Conservation (phyloP, 2,113 vertebrate species). For the Circaetus cinerascens region DNA sequence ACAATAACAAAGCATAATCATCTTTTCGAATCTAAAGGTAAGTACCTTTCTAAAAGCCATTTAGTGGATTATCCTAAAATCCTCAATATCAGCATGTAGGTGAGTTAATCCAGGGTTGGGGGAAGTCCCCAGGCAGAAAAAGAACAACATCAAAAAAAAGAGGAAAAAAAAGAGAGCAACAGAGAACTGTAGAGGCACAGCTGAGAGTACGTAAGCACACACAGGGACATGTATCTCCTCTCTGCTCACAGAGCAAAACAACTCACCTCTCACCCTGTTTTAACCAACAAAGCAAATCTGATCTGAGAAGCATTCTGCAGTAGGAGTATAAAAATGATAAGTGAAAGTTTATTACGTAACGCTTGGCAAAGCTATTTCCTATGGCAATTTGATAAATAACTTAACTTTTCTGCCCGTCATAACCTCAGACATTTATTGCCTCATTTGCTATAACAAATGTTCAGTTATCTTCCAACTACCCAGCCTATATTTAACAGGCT, state of each 20-base stretch:
- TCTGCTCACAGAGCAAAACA: not conserved
- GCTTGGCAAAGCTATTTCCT: conserved; percentile 32
- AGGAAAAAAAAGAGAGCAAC: accelerated
- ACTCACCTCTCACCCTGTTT: not conserved
- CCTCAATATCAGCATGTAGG: not conserved
- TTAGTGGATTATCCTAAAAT: conserved; percentile 8
- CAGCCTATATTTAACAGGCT: not conserved
- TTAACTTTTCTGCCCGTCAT: conserved; percentile 31
- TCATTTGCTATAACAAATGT: conserved; percentile 38
- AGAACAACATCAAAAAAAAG: not conserved
- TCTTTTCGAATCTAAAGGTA: not conserved
- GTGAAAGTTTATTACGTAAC: conserved; percentile 56
- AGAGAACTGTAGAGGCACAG: not conserved
- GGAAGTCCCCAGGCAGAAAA: not conserved
- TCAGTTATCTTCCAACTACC: not conserved
- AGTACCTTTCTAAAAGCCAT: not conserved
- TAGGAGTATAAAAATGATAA: conserved; percentile 5
- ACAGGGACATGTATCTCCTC: not conserved
- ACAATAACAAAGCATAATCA: not conserved
- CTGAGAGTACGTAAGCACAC: not conserved
- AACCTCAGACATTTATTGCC: conserved; percentile 40
- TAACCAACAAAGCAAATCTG: conserved; percentile 5
- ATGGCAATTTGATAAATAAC: conserved; percentile 52
- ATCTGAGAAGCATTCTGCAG: not conserved
- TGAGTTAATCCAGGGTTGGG: not conserved